Evolutionary conservation across 2,797 vertebrate genomes (phyloP), one percentile per base, ranked within the genome.

Genomic region (Fundulus diaphanus): DNA sequence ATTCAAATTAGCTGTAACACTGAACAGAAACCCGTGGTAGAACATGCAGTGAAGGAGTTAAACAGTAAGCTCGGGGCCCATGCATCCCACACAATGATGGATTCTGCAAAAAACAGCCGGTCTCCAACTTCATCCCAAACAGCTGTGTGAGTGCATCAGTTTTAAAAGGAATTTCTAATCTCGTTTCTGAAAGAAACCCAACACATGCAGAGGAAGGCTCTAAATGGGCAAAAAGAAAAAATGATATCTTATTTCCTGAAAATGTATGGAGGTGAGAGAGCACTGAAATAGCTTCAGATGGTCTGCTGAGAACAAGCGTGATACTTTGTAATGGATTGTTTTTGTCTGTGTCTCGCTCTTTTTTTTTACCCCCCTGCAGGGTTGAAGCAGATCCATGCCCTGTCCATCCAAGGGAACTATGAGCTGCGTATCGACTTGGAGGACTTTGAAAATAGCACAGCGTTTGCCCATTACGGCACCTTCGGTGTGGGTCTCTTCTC

Each of bases 401-500:
- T 99, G 92, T 98, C 97, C 66, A 96, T 97, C 9, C 98, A 99
- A 93, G 96, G 96, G 0, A 95, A 95, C 93, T 99, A 99, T 0
- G 98, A 99, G 94, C 93, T 99, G 2, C 97, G 96, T 31, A 96
- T 99, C 37, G 98, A 98, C 92, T 90, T 99, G 87, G 96, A 97
- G 79, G 98, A 99, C 92, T 99, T 99, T 0, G 98, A 99, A 87
- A 99, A 99, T 0, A 93, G 96, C 92, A 99, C 98, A 0, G 96
- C 97, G 20, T 98, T 95, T 0, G 97, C 98, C 42, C 98, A 93
- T 86, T 99, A 99, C 0, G 95, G 96, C 37, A 96, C 95, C 81
- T 99, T 99, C 0, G 96, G 97, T 0, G 97, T 99, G 57, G 98
- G 98, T 40, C 92, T 99, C 70, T 98, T 97, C 93, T 99, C 98